Percentiles rank a stretch among this genome's conserved stretches.
These are phyloP conservation scores for Oscheius sp. DNA, from an alignment of 2,888 invertebrate species.

Conservation along the genomic window DNA sequence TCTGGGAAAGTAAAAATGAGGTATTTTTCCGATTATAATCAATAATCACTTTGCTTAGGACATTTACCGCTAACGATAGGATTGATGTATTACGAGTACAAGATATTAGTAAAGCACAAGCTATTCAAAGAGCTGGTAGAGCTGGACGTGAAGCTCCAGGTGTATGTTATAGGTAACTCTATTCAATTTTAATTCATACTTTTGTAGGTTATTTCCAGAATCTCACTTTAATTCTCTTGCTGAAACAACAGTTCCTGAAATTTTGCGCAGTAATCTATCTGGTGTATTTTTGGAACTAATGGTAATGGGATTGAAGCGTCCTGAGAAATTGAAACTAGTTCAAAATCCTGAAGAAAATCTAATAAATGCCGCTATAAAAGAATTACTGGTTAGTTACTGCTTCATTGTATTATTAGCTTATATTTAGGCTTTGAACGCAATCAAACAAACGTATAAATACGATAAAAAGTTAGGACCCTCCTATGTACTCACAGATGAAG, in stretches of 20 bases:
- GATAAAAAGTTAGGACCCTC: slow-evolving; percentile 21
- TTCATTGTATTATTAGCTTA: background rate
- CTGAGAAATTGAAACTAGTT: slow-evolving; percentile 86
- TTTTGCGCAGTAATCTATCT: slow-evolving; percentile 75
- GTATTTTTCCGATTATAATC: slow-evolving; percentile 32
- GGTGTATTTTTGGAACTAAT: slow-evolving; percentile 82
- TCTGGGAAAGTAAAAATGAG: slow-evolving; percentile 69
- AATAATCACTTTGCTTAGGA: slow-evolving; percentile 39
- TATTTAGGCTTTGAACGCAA: slow-evolving; percentile 46
- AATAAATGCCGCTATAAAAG: slow-evolving; percentile 52
- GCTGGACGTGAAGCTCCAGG: slow-evolving; percentile 79
- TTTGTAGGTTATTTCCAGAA: slow-evolving; percentile 31
- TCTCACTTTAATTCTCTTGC: slow-evolving; percentile 80
- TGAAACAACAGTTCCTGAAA: slow-evolving; percentile 85
- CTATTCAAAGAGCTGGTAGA: slow-evolving; percentile 88
- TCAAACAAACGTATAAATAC: slow-evolving; percentile 31
- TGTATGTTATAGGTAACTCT: slow-evolving; percentile 57
- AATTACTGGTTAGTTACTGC: slow-evolving; percentile 40
- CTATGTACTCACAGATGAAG: slow-evolving; percentile 40
- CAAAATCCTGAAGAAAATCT: slow-evolving; percentile 84
- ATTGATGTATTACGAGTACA: slow-evolving; percentile 82
- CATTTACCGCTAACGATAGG: slow-evolving; percentile 56
- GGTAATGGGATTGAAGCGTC: slow-evolving; percentile 82
- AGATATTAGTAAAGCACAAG: slow-evolving; percentile 86
- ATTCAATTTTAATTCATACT: background rate